These are phyloP conservation scores for Chaetops frenatus DNA, from an alignment of 2,113 vertebrate genomes.

Conservation along the genomic window DNA sequence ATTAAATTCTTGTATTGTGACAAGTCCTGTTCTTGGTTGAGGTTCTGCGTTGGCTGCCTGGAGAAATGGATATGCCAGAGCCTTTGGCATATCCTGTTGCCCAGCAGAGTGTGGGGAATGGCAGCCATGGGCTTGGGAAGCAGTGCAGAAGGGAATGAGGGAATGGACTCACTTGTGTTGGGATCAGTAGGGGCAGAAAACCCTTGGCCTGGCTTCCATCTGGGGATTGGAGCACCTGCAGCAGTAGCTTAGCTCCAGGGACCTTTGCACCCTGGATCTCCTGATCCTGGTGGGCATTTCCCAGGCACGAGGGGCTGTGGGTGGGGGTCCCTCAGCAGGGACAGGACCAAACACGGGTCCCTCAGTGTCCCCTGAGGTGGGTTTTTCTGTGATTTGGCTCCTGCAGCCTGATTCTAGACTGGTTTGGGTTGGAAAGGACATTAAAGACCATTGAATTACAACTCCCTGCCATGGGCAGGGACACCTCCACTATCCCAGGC, in stretches of 20 bases:
- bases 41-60: not conserved
- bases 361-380: not conserved
- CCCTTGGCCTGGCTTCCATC: not conserved
- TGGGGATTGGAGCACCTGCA: not conserved
- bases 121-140: not conserved
- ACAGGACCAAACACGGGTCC: not conserved
- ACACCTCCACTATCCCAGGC: not conserved
- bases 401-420: not conserved
- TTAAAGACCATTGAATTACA: not conserved
- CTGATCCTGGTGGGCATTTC: not conserved
- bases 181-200: not conserved
- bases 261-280: not conserved
- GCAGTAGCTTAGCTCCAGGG: not conserved
- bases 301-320: not conserved
- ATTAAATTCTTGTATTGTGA: not conserved
- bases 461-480: not conserved
- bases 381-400: not conserved
- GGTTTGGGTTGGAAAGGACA: not conserved
- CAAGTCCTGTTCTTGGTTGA: not conserved
- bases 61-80: fast-evolving
- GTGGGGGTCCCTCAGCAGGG: not conserved
- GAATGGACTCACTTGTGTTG: fast-evolving
- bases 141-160: not conserved
- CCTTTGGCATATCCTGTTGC: not conserved
- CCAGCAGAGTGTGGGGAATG: fast-evolving